phyloP scores from a whole-genome alignment of 2,113 vertebrate species.

The Chionomys nivalis region DNA sequence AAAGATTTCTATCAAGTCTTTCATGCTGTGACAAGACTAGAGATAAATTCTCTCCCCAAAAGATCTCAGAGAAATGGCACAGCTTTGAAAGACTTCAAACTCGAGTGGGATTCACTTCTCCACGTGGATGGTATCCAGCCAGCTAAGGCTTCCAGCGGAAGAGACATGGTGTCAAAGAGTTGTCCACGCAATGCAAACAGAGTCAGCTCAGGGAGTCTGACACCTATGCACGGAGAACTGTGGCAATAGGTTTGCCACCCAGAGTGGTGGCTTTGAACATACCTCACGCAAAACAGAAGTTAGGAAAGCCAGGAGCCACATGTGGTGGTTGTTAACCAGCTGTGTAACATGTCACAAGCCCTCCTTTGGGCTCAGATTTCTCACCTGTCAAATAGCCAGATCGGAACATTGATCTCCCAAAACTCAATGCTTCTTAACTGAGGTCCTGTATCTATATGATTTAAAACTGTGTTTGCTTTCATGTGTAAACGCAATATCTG shows the following conservation, averaged over 20 bases:
- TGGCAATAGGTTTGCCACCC: background rate
- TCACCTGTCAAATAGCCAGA: background rate
- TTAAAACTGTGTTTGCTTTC: background rate
- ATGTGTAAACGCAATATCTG: background rate
- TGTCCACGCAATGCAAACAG: background rate
- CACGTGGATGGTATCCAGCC: background rate
- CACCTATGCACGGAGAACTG: background rate
- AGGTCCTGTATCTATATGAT: background rate
- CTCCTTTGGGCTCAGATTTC: background rate
- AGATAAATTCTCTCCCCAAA: conserved; percentile 2
- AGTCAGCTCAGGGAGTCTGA: background rate
- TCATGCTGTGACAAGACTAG: background rate
- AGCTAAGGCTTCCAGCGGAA: conserved; percentile 16
- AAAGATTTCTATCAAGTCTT: conserved; percentile 47
- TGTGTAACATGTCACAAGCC: background rate
- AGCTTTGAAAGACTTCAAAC: background rate
- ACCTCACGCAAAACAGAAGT: background rate
- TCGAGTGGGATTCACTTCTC: background rate
- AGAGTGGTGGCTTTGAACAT: background rate
- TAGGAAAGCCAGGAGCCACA: background rate
- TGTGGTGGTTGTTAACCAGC: background rate
- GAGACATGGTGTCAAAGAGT: background rate
- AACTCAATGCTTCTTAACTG: background rate
- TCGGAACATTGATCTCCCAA: background rate
- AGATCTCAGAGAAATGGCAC: conserved; percentile 14